Evolutionary conservation across 2,113 vertebrate genomes (phyloP), one percentile per base, ranked within the genome.

Genomic region (Neomonachus schauinslandi): DNA sequence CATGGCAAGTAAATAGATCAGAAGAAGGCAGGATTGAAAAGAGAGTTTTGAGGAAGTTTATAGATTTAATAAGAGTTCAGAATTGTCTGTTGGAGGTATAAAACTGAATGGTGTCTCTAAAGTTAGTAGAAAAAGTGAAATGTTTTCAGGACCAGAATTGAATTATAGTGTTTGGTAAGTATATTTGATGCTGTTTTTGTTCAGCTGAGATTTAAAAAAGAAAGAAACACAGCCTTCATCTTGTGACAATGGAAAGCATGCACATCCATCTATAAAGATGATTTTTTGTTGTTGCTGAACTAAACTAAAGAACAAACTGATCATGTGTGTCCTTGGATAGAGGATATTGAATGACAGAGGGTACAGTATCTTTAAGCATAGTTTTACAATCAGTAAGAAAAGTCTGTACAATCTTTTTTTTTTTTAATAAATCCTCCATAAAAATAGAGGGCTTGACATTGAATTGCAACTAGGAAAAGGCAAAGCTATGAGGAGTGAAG

Each of bases 121-220:
- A 93, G 53, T 86, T 96, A 86, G 55, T 28, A 97, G 86, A 82
- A 89, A 91, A 95, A 91, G 21, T 93, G 46, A 86, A 93, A 91
- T 55, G 26, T 82, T 90, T 94, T 95, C 46, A 86, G 39, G 24
- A 93, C 19, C 24, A 74, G 59, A 96, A 82, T 39, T 83, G 82
- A 88, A 93, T 93, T 90, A 57, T 2, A 91, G 7, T 85, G 26
- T 94, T 84, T 79, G 46, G 65, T 89, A 65, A 93, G 4, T 88
- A 76, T 59, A 89, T 85, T 82, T 67, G 59, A 79, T 87, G 55
- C 31, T 84, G 31, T 84, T 97, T 95, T 97, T 14, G 1, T 51
- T 96, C 82, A 61, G 53, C 55, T 87, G 61, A 93, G 39, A 39
- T 91, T 94, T 63, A 22, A 71, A 69, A 90, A 91, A 42, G 77